Percentiles rank a stretch among this genome's conserved stretches.
phyloP scores from a whole-genome alignment of 2,797 vertebrate species.

The Brachyrhaphis roseni region DNA sequence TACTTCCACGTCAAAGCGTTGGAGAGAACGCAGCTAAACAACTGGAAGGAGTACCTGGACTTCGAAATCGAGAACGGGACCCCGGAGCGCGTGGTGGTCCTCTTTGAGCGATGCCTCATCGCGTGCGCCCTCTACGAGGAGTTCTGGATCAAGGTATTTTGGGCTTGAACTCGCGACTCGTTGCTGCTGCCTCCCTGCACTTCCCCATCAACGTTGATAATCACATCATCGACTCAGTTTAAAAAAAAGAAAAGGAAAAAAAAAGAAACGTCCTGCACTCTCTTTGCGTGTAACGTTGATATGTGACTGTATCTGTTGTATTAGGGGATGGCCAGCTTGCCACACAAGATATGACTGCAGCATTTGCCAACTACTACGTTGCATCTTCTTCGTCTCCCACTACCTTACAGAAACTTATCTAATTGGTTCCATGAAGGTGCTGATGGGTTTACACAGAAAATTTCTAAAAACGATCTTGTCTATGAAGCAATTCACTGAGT shows the following conservation, averaged over 20 bases:
- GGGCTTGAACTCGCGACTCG: conserved; percentile 36
- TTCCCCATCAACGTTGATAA: conserved; percentile 87
- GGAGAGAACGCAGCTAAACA: conserved; percentile 97
- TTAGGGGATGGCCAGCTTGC: conserved; percentile 99
- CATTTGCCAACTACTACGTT: conserved; percentile 99
- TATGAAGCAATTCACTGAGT: conserved; percentile 88
- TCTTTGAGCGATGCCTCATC: conserved; percentile 98
- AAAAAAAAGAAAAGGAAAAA: conserved; percentile 48
- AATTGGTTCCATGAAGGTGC: conserved; percentile 99
- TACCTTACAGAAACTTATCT: conserved; percentile 99
- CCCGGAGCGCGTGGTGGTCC: conserved; percentile 95
- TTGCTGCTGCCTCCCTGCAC: conserved; percentile 80
- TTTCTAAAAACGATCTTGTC: conserved; percentile 98
- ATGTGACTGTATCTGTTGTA: conserved; percentile 99
- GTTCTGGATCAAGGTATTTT: conserved; percentile 98
- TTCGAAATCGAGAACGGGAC: conserved; percentile 98
- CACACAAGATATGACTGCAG: conserved; percentile 99
- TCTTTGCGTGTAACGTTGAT: conserved; percentile 99
- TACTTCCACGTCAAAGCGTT: conserved; percentile 99
- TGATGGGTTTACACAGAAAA: conserved; percentile 99
- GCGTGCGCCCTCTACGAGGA: conserved; percentile 99
- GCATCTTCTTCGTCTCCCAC: conserved; percentile 99
- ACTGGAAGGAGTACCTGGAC: conserved; percentile 99
- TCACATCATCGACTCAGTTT: conserved; percentile 90
- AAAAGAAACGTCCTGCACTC: conserved; percentile 89